Evolutionary conservation across 2,888 invertebrate genomes (phyloP).

Genomic region (Oxycera nigricornis): DNA sequence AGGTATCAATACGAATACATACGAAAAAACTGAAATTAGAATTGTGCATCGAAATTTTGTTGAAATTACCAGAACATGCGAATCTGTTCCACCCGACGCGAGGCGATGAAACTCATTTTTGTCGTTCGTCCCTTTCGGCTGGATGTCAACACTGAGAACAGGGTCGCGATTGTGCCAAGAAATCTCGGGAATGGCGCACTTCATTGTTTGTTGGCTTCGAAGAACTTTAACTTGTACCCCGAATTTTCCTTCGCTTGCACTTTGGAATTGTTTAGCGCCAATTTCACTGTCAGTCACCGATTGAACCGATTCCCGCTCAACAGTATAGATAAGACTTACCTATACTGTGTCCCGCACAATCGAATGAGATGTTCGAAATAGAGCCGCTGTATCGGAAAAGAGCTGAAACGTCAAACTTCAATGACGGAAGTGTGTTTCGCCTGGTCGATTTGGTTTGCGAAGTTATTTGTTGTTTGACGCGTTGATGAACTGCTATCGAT

Average conservation of each 20-base stretch:
- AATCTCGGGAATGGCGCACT: constrained; percentile 94
- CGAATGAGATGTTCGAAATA: no score
- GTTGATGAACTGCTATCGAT: no score
- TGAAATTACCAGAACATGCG: constrained; percentile 80
- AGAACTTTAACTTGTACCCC: background rate
- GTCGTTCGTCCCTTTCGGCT: constrained; percentile 64
- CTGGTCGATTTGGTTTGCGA: no score
- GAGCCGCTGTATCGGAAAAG: no score
- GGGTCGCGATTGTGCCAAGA: constrained; percentile 98
- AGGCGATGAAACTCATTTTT: constrained; percentile 72
- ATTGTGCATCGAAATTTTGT: no score
- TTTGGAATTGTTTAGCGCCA: constrained; percentile 17
- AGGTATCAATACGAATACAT: no score
- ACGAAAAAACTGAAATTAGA: no score
- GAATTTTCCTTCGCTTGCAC: background rate
- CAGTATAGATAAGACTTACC: no score
- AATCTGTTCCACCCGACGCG: constrained; percentile 90
- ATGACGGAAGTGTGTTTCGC: no score
- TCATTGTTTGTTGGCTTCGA: constrained; percentile 73
- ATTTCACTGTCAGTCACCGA: constrained; percentile 16
- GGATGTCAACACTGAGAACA: constrained; percentile 87
- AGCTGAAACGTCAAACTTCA: no score
- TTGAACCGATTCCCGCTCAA: background rate
- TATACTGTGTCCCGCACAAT: no score
- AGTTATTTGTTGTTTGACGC: no score